These are phyloP conservation scores for Patella ulyssiponensis DNA, from an alignment of 2,888 invertebrate genomes.

Conservation along the genomic window DNA sequence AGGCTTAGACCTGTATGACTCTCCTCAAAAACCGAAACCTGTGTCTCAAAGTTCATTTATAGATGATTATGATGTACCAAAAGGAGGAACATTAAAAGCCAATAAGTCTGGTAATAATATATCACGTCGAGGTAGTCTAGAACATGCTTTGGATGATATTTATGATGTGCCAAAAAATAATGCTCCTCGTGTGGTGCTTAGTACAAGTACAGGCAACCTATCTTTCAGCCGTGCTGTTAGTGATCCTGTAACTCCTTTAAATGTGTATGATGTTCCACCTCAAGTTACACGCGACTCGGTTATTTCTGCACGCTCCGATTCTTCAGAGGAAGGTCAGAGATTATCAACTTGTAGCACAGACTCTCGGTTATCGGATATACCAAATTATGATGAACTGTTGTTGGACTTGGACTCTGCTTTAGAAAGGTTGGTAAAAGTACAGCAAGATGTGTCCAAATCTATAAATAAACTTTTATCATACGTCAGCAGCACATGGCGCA, in stretches of 20 bases:
- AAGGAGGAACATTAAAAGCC: slow-evolving; percentile 19
- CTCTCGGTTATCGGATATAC: slow-evolving; percentile 50
- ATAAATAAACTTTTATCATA: slow-evolving; percentile 77
- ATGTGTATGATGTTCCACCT: slow-evolving; percentile 72
- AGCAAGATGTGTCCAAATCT: slow-evolving; percentile 86
- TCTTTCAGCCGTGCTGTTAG: slow-evolving; percentile 28
- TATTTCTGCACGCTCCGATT: slow-evolving; percentile 59
- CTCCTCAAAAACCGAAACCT: slow-evolving; percentile 73
- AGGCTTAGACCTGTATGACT: slow-evolving; percentile 77
- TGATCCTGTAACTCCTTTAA: slow-evolving; percentile 34
- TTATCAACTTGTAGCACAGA: slow-evolving; percentile 61
- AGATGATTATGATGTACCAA: slow-evolving; percentile 65
- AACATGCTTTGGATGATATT: slow-evolving; percentile 65
- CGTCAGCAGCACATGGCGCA: slow-evolving; percentile 84
- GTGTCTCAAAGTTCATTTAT: slow-evolving; percentile 34
- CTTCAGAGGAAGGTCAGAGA: slow-evolving; percentile 56
- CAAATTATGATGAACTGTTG: slow-evolving; percentile 75
- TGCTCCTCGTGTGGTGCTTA: slow-evolving; percentile 47
- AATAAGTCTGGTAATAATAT: slow-evolving; percentile 25
- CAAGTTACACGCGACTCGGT: slow-evolving; percentile 71
- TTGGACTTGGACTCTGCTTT: slow-evolving; percentile 83
- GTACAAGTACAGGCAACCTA: slow-evolving; percentile 16
- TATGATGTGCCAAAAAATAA: slow-evolving; percentile 70
- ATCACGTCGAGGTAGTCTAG: slow-evolving; percentile 41
- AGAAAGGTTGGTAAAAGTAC: slow-evolving; percentile 82